Evolutionary conservation across 2,888 invertebrate genomes (phyloP).

Genomic region (Synergus japonicus): DNA sequence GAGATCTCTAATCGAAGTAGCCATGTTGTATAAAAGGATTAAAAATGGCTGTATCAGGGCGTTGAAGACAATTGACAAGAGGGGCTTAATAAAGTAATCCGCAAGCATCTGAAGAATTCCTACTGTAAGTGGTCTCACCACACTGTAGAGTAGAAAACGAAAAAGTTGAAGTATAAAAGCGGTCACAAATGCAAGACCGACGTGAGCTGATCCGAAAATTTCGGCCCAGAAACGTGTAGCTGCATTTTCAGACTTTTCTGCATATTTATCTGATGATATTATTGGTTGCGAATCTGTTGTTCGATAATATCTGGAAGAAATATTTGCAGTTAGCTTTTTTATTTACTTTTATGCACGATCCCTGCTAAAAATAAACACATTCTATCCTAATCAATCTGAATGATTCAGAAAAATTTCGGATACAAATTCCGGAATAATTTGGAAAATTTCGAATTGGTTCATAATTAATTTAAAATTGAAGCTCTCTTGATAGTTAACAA

Average conservation of each 20-base stretch:
- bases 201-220: conserved; percentile 82
- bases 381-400: too few relatives aligned
- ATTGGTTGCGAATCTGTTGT: conserved; percentile 83
- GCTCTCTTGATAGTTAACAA: too few relatives aligned
- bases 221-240: conserved; percentile 85
- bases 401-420: too few relatives aligned
- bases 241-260: conserved; percentile 81
- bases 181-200: conserved; percentile 81
- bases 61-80: conserved; percentile 82
- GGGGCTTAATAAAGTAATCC: conserved; percentile 85
- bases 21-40: conserved; percentile 82
- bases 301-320: conserved; percentile 78
- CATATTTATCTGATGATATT: conserved; percentile 79
- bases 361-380: too few relatives aligned
- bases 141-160: conserved; percentile 80
- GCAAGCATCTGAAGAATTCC: conserved; percentile 82
- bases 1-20: conserved; percentile 82
- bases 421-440: too few relatives aligned
- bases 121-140: conserved; percentile 81
- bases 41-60: conserved; percentile 84
- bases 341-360: too few relatives aligned
- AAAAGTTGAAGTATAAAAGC: conserved; percentile 82
- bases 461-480: too few relatives aligned
- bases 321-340: not conserved
- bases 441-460: too few relatives aligned